Evolutionary conservation across 2,888 invertebrate species (phyloP), one percentile per base, ranked within the genome.

Genomic region (Chrysolina haemoptera): DNA sequence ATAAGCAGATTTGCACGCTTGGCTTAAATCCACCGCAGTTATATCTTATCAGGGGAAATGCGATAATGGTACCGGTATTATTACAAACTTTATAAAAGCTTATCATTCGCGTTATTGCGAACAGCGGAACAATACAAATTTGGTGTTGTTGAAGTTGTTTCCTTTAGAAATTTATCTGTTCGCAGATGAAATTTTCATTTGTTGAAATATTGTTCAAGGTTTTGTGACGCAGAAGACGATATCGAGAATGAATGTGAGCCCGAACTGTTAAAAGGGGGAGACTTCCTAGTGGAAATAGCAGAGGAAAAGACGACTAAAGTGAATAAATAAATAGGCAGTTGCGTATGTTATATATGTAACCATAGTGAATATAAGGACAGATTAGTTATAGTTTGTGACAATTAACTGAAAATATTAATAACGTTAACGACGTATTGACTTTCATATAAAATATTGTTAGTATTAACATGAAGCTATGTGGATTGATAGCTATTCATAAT

Each of bases 1-100:
- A 79, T 82, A 83, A 83, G 81, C 80, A 76, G 82, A 82, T 83
- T 84, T 83, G 79, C 78, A 78, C 81, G 82, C 81, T 80, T 78
- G 78, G 80, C 76, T 81, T 74, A 78, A 81, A 79, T 78, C 78
- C 78, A 78, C 82, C 81, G 79, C 82, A 82, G 83, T 84, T 82
- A 82, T 77, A 76, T 77, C 78, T 82, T 82, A 84, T 84, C 83
- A 82, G 81, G 78, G 81, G 82, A 84, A 67, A 83, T 71, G 78
- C 77, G 81, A 82, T 83, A 82, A 82, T 80, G 82, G 78, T 77
- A 74, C 77, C 71, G 79, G 83, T 84, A 82, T 80, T 80, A 79
- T 77, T 80, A 71, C 70, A 53, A 72, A 72, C 71, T 69, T 62
- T 70, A 76, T 73, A 73, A 68, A 72, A 70, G 78, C 73, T 78